Evolutionary conservation across 2,113 vertebrate genomes (phyloP).

Genomic region (Bos indicus): DNA sequence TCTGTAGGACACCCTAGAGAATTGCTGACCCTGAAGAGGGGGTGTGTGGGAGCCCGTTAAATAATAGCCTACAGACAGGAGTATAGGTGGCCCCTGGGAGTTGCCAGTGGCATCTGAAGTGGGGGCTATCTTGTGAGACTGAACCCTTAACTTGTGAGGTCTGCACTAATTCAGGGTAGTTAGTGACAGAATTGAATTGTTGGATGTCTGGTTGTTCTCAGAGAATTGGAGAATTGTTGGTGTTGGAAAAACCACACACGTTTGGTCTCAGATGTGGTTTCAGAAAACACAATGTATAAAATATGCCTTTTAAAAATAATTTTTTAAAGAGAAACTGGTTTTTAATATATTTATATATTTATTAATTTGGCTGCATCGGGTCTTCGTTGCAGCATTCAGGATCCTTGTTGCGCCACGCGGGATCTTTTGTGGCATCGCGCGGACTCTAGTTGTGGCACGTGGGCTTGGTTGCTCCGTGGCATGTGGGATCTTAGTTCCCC

Average conservation of each 20-base stretch:
- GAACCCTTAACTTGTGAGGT: background rate
- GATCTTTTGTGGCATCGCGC: fast-evolving
- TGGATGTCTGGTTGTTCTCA: background rate
- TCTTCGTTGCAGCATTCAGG: background rate
- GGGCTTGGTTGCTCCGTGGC: background rate
- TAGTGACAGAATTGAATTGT: background rate
- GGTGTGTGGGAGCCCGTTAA: background rate
- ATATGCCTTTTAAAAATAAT: background rate
- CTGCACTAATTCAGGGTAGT: background rate
- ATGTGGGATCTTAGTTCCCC: background rate
- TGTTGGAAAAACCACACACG: background rate
- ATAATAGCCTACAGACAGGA: background rate
- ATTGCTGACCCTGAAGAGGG: background rate
- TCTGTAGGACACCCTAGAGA: background rate
- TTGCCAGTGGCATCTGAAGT: background rate
- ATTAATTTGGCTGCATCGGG: background rate
- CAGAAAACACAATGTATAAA: background rate
- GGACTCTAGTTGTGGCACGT: fast-evolving
- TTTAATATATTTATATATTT: background rate
- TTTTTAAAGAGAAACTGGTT: background rate
- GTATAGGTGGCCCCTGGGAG: background rate
- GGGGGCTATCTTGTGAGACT: background rate
- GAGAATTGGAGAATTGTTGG: background rate
- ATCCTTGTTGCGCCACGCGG: background rate
- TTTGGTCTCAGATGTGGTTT: background rate